Evolutionary conservation across 1,140 invertebrate genomes (phyloP).

Genomic region (Bombus waltoni): DNA sequence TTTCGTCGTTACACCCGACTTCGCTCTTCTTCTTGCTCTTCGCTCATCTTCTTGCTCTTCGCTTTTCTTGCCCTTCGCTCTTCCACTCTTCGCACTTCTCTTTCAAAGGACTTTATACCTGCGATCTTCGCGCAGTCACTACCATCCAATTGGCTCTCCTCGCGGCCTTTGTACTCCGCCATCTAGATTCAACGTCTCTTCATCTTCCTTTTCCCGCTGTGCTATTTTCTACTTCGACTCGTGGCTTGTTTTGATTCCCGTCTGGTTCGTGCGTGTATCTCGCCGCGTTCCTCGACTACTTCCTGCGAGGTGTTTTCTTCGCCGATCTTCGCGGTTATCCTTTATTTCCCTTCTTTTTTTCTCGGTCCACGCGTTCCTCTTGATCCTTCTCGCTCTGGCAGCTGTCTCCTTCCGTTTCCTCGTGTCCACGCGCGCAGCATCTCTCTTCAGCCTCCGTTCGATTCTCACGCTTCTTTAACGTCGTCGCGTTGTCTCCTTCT

Average conservation of each 20-base stretch:
- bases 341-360: background rate
- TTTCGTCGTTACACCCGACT: slow-evolving; percentile 3
- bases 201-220: background rate
- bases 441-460: background rate
- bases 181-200: slow-evolving; percentile 16
- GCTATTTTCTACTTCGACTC: background rate
- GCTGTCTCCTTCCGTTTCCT: background rate
- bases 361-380: background rate
- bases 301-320: background rate
- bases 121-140: background rate
- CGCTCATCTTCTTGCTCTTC: background rate
- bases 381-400: background rate
- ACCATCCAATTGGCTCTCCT: background rate
- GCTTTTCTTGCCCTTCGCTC: background rate
- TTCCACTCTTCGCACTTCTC: background rate
- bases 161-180: background rate
- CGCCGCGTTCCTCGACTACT: background rate
- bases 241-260: background rate
- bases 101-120: background rate
- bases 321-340: background rate
- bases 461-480: slow-evolving; percentile 21
- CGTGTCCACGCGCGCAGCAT: background rate
- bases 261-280: too few species aligned
- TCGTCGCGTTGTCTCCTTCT: background rate
- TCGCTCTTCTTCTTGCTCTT: background rate